Base-by-base conservation (phyloP, 2,888 invertebrate genomes). In the Phanerotoma sp. region DNA sequence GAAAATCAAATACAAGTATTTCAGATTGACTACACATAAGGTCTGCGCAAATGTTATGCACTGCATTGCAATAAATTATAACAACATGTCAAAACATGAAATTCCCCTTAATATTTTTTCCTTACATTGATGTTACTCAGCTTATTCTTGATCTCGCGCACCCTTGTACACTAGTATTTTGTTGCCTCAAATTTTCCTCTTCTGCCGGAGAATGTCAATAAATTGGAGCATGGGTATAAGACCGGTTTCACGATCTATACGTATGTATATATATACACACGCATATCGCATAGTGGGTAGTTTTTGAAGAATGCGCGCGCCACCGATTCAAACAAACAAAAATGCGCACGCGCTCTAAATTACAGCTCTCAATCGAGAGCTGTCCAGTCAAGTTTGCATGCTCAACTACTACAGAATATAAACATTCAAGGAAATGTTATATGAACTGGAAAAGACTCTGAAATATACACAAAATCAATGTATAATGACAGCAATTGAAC, bases 171-270 rank as follows among this genome's bases (percentile, higher is more conserved):
- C 20, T 35, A 38, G 38, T 18, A 11, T 20, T 38, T 11, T 41
- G 21, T 56, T 53, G 51, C 47, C 54, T 46, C 22, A 37, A 48
- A 51, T 33, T 54, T 35, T 48, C 18, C 47, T n/a, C 42, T 28
- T 45, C 55, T 18, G 11, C 16, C 50, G 62, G 50, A 58, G 55
- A 69, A 71, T 67, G 67, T 74, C 74, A 72, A 74, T 74, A 74
- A 72, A 71, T 70, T 63, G 67, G 74, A 69, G 74, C 74, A 73
- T 71, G 73, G 65, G 56, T 66, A 61, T 60, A 56, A 62, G 62
- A 49, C 40, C 53, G n/a, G 22, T 10, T 28, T 30, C 18, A 18
- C n/a, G n/a, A n/a, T n/a, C n/a, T n/a, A n/a, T n/a, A n/a, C n/a
- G 35, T 18, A 18, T 9, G 25, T 25, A 7, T 1, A 3, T 25